Conservation (phyloP, 2,888 invertebrate species). For the Machimus atricapillus region DNA sequence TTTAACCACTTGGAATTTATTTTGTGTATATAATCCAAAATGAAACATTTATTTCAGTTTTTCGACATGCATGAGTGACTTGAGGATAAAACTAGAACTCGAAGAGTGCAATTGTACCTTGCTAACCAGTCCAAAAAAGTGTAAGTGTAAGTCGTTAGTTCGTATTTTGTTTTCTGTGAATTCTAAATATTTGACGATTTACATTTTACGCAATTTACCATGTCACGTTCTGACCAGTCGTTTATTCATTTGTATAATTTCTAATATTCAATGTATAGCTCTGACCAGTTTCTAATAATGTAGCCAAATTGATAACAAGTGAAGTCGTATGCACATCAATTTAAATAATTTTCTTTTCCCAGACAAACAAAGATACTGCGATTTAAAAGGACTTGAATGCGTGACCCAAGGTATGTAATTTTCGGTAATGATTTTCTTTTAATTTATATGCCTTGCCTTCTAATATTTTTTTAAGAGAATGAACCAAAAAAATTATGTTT, state of each 20-base stretch:
- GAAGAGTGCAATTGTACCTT: constrained; percentile 55
- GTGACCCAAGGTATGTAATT: background rate
- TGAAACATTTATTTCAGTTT: constrained; percentile 49
- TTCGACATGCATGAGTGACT: constrained; percentile 54
- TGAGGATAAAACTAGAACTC: constrained; percentile 52
- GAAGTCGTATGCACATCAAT: background rate
- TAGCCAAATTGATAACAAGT: too few relatives aligned
- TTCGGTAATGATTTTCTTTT: too few relatives aligned
- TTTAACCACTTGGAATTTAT: too few relatives aligned
- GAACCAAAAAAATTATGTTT: too few relatives aligned
- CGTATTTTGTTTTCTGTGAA: background rate
- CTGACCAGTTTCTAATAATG: too few relatives aligned
- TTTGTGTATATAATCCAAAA: background rate
- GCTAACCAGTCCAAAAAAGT: constrained; percentile 49
- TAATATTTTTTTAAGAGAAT: too few relatives aligned
- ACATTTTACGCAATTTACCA: background rate
- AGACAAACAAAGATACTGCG: constrained; percentile 47
- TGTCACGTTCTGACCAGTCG: too few relatives aligned
- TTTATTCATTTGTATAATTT: background rate
- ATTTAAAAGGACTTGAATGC: background rate
- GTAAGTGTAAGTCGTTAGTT: constrained; percentile 51
- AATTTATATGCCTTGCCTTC: too few relatives aligned
- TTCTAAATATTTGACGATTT: background rate
- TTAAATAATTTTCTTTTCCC: background rate
- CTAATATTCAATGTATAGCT: background rate